Base-by-base conservation (phyloP, 2,113 vertebrate genomes). In the Madoqua kirkii region DNA sequence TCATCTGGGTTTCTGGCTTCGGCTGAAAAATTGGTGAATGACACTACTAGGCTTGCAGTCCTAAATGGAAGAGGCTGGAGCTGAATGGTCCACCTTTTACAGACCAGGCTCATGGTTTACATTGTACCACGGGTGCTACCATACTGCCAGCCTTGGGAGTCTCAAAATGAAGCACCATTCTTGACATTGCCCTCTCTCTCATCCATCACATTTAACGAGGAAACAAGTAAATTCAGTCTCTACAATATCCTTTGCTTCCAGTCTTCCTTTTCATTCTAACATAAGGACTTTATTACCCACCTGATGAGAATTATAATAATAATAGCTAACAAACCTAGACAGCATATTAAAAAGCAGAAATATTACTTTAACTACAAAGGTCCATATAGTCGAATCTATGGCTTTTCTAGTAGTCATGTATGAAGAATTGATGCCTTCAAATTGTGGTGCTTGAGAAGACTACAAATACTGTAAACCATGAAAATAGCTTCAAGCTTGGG, bases 81-180 rank as follows among this genome's bases (percentile, higher is more conserved):
- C 43, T 79, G 31, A 76, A 40, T 12, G 12, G 21, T 2, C 14
- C 17, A 2, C 23, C 12, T 67, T 59, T 89, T 23, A n/a, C 31
- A 71, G 36, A 48, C 0, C 17, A 19, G 43, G 14, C 12, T 6
- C 27, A 27, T 16, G 54, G 33, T 64, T 87, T 45, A 13, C 19
- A 14, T 40, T 36, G 13, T 11, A 15, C 2, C 5, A 40, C 0
- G 2, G 23, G 14, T 2, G 13, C 21, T 3, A 52, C 6, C 23
- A 16, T 17, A 11, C 23, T 67, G 40, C 76, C 54, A 48, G 13
- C 31, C 4, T 5, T 7, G 45, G 3, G 1, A 7, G 36, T 50
- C 55, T 52, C 87, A 82, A 59, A 62, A 33, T 31, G 3, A 4
- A 27, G 43, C 25, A 1, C 6, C 17, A 10, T 60, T 60, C 43